Conservation (phyloP, 1,140 invertebrate species). For the Lordiphosa stackelbergi region DNA sequence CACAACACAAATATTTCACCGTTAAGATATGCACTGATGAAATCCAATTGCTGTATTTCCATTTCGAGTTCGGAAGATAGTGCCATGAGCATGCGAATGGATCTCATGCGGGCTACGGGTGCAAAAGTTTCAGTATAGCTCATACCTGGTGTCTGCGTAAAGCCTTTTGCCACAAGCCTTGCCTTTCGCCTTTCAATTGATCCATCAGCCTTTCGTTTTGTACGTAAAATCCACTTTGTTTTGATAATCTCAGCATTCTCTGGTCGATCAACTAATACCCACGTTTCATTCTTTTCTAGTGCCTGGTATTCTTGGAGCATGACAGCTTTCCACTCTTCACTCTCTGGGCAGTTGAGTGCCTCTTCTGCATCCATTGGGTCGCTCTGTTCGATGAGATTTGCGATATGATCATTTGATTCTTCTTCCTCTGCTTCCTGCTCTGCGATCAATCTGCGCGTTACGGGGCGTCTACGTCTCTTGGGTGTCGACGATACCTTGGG, state of each 20-base stretch:
- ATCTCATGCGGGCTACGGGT: conserved; percentile 60
- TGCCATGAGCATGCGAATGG: conserved; percentile 62
- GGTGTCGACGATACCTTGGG: too few species aligned
- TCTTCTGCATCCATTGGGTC: not conserved
- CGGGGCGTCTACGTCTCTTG: too few species aligned
- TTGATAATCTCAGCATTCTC: conserved; percentile 2
- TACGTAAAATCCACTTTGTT: conserved; percentile 27
- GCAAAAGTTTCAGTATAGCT: conserved; percentile 75
- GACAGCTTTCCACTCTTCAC: conserved; percentile 1
- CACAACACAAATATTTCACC: too few species aligned
- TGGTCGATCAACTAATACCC: conserved; percentile 3
- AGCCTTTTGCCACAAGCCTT: conserved; percentile 76
- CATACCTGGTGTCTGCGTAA: conserved; percentile 63
- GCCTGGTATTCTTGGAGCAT: conserved; percentile 10
- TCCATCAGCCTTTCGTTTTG: conserved; percentile 11
- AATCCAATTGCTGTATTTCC: too few species aligned
- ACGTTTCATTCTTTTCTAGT: conserved; percentile 1
- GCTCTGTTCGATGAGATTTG: not conserved
- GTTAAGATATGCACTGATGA: too few species aligned
- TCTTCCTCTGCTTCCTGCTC: too few species aligned
- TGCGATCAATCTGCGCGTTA: too few species aligned
- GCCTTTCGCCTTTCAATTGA: conserved; percentile 16
- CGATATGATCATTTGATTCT: too few species aligned
- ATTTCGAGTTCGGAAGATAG: conserved; percentile 29
- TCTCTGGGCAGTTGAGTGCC: not conserved